phyloP scores from a whole-genome alignment of 2,797 vertebrate species.

The Graptemys geographica region DNA sequence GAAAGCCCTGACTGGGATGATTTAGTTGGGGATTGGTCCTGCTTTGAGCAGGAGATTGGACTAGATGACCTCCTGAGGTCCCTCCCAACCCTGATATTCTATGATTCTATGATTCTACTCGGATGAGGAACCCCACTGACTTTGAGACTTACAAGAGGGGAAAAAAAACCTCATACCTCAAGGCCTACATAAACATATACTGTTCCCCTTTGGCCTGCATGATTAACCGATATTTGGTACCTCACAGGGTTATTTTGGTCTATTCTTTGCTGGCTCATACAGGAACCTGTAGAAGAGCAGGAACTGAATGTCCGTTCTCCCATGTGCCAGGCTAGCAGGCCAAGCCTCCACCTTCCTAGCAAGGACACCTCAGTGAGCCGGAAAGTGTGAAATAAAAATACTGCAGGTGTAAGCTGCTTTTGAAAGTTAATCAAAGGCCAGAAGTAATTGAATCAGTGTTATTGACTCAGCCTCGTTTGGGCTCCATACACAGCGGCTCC shows the following conservation, averaged over 20 bases:
- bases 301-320: background rate
- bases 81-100: no score
- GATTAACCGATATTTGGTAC: background rate
- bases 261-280: background rate
- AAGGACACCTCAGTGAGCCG: background rate
- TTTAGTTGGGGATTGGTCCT: no score
- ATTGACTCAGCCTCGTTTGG: background rate
- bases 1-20: no score
- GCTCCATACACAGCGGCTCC: background rate
- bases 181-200: background rate
- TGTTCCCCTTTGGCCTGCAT: background rate
- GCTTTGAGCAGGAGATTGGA: no score
- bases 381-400: background rate
- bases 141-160: background rate
- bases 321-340: fast-evolving
- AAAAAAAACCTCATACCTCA: background rate
- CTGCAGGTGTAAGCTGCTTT: background rate
- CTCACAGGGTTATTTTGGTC: background rate
- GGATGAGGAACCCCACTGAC: background rate
- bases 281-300: background rate
- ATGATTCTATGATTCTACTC: background rate
- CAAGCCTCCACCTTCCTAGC: background rate
- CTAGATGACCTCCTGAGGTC: no score
- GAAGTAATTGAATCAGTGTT: background rate
- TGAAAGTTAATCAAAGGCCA: background rate